Base-by-base conservation (phyloP, 2,113 vertebrate species). In the Trogon surrucura region DNA sequence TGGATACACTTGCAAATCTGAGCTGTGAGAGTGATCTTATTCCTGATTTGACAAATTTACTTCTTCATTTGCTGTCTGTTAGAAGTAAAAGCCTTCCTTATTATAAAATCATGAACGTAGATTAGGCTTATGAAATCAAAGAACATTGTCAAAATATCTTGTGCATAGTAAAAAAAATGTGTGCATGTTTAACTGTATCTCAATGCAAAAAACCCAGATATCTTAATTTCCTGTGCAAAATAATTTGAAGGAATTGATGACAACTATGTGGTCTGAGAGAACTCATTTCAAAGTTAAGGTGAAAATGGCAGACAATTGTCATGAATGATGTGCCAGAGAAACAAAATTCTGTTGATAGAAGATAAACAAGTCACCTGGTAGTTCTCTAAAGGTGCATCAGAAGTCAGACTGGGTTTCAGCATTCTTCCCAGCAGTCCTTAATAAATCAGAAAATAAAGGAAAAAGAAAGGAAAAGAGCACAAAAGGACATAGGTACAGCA, bases 161-260 rank as follows among this genome's bases (percentile, higher is more conserved):
- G n/a, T 41, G 38, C 36, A 65, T 17, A 21, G 16, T 17, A 60
- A 71, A 70, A 70, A 60, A 80, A 57, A 3, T 23, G 19, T n/a
- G 34, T 3, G 3, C 20, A n/a, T 74, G 4, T 38, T 57, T 57
- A 34, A 56, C 27, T 72, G 5, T 27, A 50, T 27, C 13, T 62
- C 38, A 64, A 0, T 16, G 18, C 64, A 51, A 83, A 60, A 19
- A 77, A 34, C 27, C 50, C 0, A 1, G 10, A 47, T 1, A 0
- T 32, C 34, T 69, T 64, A 25, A 69, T 80, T 77, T 51, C 19
- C 54, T 44, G 30, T 25, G 14, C 16, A 71, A 89, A 85, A 58
- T 25, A 51, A 71, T 80, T 71, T 51, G 13, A 75, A 83, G 22
- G 12, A 80, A 60, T 7, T 56, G 22, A 45, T 66, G 29, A 57